phyloP scores from a whole-genome alignment of 2,888 invertebrate genomes.

The Conus canariensis region DNA sequence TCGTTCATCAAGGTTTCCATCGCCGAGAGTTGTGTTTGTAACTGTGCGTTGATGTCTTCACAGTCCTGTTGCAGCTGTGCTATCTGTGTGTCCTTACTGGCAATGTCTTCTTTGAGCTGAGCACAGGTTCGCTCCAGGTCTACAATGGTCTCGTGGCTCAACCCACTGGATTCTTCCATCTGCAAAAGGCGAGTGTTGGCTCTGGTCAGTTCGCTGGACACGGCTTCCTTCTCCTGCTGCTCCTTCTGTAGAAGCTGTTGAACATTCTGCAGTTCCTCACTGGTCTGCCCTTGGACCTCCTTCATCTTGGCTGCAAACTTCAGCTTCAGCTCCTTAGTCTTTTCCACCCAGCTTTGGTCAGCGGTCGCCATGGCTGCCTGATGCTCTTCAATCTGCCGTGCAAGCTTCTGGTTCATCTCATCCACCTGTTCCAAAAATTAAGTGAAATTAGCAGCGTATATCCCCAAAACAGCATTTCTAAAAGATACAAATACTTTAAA shows the following conservation, averaged over 20 bases:
- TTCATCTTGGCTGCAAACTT: constrained; percentile 69
- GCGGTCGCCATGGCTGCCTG: constrained; percentile 54
- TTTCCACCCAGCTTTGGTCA: constrained; percentile 60
- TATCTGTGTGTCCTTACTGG: constrained; percentile 52
- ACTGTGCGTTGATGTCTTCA: constrained; percentile 49
- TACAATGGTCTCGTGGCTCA: constrained; percentile 57
- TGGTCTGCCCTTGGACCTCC: constrained; percentile 61
- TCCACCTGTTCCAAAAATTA: constrained; percentile 51
- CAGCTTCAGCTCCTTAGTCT: constrained; percentile 68
- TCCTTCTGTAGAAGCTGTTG: constrained; percentile 55
- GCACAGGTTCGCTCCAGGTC: constrained; percentile 61
- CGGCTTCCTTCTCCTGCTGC: constrained; percentile 61
- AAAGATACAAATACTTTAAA: neutral
- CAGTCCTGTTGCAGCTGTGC: constrained; percentile 34
- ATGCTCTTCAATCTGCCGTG: constrained; percentile 50
- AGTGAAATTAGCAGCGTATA: neutral
- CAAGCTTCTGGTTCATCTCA: constrained; percentile 59
- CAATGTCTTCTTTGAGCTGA: constrained; percentile 46
- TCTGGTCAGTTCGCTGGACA: constrained; percentile 63
- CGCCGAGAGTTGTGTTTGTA: constrained; percentile 48
- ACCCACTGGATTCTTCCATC: constrained; percentile 61
- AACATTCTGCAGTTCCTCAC: constrained; percentile 50
- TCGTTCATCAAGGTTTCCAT: constrained; percentile 41
- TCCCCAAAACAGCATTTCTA: neutral
- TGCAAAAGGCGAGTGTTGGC: constrained; percentile 68